A percentile compares a stretch with the other conserved stretches of the same genome.
phyloP scores from a whole-genome alignment of 2,113 vertebrate species.

The Pelecanoides urinatrix region DNA sequence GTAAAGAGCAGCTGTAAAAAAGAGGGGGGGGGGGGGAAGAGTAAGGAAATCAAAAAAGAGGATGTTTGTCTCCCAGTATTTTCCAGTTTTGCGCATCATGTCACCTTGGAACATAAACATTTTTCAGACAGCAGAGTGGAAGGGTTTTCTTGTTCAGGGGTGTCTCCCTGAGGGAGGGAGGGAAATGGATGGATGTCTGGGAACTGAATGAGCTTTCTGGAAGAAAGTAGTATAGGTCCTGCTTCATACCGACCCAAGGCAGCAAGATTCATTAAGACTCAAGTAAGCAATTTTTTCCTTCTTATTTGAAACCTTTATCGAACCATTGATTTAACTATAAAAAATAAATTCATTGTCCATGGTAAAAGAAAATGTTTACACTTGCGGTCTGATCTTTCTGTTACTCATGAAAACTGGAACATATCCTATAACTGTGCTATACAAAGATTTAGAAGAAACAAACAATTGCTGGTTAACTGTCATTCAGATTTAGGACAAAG shows the following conservation, averaged over 20 bases:
- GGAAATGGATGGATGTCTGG: neutral
- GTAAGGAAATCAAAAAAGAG: neutral
- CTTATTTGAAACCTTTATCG: neutral
- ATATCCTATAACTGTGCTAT: neutral
- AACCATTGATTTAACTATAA: neutral
- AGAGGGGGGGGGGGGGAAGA: rapidly evolving
- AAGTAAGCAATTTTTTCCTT: neutral
- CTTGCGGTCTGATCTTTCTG: neutral
- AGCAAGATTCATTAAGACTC: neutral
- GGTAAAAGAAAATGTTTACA: neutral
- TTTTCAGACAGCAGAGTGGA: neutral
- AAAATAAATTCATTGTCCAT: neutral
- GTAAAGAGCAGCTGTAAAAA: neutral
- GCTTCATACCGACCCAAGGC: neutral
- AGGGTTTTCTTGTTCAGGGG: neutral
- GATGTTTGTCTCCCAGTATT: neutral
- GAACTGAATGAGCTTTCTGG: neutral
- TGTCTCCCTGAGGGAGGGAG: neutral
- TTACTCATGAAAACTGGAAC: neutral
- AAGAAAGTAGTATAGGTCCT: neutral
- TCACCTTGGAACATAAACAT: neutral
- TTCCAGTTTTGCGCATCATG: neutral
- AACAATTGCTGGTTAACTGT: neutral
- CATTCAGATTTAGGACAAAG: neutral
- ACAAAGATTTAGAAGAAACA: neutral